Percentiles rank a stretch among this genome's conserved stretches.
phyloP scores from a whole-genome alignment of 2,797 vertebrate genomes.

The Pangasius djambal region DNA sequence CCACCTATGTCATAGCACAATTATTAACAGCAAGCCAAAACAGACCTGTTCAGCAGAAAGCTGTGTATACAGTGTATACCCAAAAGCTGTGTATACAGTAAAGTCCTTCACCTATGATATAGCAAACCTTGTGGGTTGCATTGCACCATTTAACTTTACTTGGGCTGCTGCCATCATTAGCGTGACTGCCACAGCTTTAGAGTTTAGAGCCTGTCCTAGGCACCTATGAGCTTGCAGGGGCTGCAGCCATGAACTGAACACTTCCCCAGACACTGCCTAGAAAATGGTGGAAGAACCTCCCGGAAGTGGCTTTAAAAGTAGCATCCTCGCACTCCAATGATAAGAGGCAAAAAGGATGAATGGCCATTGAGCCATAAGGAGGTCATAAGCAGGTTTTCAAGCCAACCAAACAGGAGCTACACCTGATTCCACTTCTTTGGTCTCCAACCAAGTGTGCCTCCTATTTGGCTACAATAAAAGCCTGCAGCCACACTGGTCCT shows the following conservation, averaged over 20 bases:
- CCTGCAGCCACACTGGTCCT: background rate
- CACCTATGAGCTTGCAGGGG: background rate
- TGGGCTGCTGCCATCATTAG: background rate
- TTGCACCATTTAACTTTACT: background rate
- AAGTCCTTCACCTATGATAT: background rate
- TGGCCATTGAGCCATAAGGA: background rate
- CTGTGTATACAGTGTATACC: no score
- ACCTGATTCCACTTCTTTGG: conserved; percentile 4
- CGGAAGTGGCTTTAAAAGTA: background rate
- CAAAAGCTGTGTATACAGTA: no score
- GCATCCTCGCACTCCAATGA: background rate
- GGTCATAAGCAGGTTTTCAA: background rate
- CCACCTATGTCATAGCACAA: background rate
- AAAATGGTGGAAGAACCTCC: background rate
- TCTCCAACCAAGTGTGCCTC: background rate
- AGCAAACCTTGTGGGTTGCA: background rate
- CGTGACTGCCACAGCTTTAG: background rate
- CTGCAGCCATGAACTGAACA: background rate
- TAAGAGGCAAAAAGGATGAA: background rate
- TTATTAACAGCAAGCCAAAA: background rate
- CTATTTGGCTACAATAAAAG: background rate
- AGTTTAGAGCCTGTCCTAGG: background rate
- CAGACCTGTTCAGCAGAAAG: background rate
- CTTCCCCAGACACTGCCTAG: background rate
- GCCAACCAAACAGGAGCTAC: background rate